Evolutionary conservation across 2,797 vertebrate genomes (phyloP), one percentile per base, ranked within the genome.

Genomic region (Uromys caudimaculatus): DNA sequence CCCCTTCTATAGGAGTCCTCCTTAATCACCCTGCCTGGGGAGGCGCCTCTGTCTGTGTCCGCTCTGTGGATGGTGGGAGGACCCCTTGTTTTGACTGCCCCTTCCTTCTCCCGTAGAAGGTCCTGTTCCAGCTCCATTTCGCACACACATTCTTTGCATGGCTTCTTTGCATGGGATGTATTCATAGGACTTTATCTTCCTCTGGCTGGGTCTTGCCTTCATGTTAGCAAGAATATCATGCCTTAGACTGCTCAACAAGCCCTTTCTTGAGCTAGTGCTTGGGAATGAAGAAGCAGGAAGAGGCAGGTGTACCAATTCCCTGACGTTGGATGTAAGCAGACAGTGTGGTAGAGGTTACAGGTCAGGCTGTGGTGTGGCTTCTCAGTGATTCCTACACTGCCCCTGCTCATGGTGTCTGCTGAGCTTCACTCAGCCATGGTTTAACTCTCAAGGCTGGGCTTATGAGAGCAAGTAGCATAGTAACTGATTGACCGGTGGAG

Each of bases 361-460:
- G 9, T 29, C 6, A 19, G 44, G 29, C 14, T 24, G 17, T 32
- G 69, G 19, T 32, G 24, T 32, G 24, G 13, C 38, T 64, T 88
- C 73, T 14, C 3, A 3, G 0, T 52, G 81, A 69, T 21, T 54
- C 1, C 11, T 4, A 1, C 0, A 0, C 16, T 24, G 32, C 7
- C 47, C 24, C 73, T 69, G 58, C 27, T 81, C 50, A 0, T 6
- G 4, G 27, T 44, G 54, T 64, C 62, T 92, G 41, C 64, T 4
- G 8, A 38, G 75, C 21, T 75, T 23, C 0, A 1, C 56, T 85
- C 14, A 41, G 73, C 3, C 5, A 13, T 90, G 44, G 1, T 71
- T 69, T 69, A 93, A 67, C 60, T 73, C 23, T 78, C 86, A 78
- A 54, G 47, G 50, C 6, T 7, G 11, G 10, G 47, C 89, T 90